Evolutionary conservation across 2,113 vertebrate genomes (phyloP).

Genomic region (Boulengeromyrus knoepffleri): DNA sequence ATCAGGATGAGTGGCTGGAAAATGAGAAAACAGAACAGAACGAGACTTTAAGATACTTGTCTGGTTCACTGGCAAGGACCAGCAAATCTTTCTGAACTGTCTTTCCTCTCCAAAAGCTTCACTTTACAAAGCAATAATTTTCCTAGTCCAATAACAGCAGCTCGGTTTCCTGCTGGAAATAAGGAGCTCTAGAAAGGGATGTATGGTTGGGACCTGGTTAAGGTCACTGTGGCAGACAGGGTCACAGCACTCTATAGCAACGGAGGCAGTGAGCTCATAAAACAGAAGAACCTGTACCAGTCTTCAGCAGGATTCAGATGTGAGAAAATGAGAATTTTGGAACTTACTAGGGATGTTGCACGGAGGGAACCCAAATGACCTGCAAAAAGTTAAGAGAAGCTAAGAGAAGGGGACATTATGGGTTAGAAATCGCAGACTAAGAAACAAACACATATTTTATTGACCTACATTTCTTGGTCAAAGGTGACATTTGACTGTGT

Average conservation of each 20-base stretch:
- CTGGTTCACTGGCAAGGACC: not conserved
- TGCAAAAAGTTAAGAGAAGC: not conserved
- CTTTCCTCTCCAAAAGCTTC: not conserved
- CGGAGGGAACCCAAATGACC: not conserved
- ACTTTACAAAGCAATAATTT: not conserved
- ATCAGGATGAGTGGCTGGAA: not conserved
- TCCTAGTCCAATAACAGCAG: not conserved
- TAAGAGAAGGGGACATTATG: not conserved
- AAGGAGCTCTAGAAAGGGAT: not conserved
- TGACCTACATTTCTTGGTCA: not conserved
- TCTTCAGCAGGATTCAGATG: not conserved
- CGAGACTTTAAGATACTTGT: not conserved
- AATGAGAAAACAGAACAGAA: not conserved
- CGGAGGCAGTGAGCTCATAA: conserved; percentile 38
- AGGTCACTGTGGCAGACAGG: not conserved
- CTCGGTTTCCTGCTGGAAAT: not conserved
- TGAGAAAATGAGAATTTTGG: not conserved
- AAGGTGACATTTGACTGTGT: not conserved
- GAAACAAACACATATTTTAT: not conserved
- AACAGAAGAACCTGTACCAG: not conserved
- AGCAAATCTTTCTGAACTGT: not conserved
- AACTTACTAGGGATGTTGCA: not conserved
- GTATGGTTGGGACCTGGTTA: not conserved
- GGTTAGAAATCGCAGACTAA: not conserved
- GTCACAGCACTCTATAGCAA: conserved; percentile 43